Conservation (phyloP, 2,797 vertebrate genomes). For the Podarcis lilfordi region DNA sequence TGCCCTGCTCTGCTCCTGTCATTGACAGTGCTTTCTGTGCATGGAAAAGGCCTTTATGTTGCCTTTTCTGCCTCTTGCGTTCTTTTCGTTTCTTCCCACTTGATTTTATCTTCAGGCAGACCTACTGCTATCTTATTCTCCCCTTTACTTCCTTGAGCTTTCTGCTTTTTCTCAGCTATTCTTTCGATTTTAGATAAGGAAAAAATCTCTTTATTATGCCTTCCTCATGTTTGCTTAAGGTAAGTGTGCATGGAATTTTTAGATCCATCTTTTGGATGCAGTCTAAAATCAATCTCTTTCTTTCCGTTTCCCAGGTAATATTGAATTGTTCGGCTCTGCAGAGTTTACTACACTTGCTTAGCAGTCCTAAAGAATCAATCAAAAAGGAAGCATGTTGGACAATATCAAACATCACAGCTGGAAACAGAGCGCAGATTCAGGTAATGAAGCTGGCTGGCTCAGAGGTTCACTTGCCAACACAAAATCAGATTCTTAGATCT, state of each 20-base stretch:
- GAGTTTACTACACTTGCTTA: slow-evolving; percentile 84
- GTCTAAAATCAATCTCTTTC: not conserved
- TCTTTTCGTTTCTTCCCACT: not conserved
- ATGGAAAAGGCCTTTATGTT: not conserved
- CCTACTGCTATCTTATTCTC: not conserved
- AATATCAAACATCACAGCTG: slow-evolving; percentile 86
- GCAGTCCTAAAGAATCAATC: slow-evolving; percentile 86
- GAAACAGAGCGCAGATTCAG: slow-evolving; percentile 86
- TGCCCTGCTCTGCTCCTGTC: not conserved
- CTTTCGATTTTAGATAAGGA: not conserved
- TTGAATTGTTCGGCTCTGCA: slow-evolving; percentile 85
- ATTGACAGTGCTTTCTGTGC: not conserved
- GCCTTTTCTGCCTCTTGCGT: not conserved
- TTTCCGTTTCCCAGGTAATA: slow-evolving; percentile 77
- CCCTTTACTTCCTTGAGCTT: not conserved
- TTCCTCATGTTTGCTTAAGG: not conserved
- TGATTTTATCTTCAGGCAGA: not conserved
- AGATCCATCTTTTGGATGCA: not conserved
- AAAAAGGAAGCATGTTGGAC: slow-evolving; percentile 88
- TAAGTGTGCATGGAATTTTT: not conserved
- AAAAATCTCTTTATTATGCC: not conserved
- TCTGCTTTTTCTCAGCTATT: not conserved
- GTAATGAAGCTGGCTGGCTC: slow-evolving; percentile 65
- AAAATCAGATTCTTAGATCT: not conserved
- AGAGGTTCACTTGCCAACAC: slow-evolving; percentile 18